Conservation (phyloP, 2,113 vertebrate genomes). For the Narcine bancroftii region DNA sequence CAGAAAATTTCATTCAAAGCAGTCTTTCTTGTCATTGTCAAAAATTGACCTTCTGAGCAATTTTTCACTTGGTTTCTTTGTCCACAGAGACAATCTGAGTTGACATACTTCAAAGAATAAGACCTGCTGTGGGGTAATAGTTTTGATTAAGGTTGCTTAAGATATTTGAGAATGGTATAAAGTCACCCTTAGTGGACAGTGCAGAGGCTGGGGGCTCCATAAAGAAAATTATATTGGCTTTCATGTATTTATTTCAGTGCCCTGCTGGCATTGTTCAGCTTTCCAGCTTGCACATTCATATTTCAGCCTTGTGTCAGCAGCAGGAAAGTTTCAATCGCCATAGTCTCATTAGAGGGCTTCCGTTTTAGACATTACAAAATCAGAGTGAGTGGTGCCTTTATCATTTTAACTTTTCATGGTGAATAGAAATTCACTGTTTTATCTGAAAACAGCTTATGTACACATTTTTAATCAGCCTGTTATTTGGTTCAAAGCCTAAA, state of each 20-base stretch:
- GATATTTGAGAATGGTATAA: not conserved
- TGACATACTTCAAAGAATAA: not conserved
- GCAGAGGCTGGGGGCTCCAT: not conserved
- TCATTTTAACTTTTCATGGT: not conserved
- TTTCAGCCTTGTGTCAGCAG: slow-evolving; percentile 11
- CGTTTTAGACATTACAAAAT: not conserved
- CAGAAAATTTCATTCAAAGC: not conserved
- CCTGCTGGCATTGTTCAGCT: not conserved
- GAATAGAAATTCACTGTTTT: not conserved
- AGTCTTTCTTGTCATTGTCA: not conserved
- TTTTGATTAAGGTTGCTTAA: not conserved
- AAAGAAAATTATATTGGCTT: not conserved
- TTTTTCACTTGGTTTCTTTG: not conserved
- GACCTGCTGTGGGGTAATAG: not conserved
- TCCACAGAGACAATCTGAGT: not conserved
- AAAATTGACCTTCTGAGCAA: not conserved
- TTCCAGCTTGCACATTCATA: not conserved
- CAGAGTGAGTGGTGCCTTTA: not conserved
- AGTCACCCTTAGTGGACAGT: not conserved
- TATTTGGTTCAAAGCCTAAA: not conserved
- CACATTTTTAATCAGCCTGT: not conserved
- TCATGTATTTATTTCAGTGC: not conserved
- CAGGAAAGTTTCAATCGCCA: not conserved
- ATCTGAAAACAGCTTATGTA: not conserved
- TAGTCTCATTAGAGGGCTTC: not conserved